phyloP scores from a whole-genome alignment of 2,888 invertebrate genomes.

The Erynnis tages region DNA sequence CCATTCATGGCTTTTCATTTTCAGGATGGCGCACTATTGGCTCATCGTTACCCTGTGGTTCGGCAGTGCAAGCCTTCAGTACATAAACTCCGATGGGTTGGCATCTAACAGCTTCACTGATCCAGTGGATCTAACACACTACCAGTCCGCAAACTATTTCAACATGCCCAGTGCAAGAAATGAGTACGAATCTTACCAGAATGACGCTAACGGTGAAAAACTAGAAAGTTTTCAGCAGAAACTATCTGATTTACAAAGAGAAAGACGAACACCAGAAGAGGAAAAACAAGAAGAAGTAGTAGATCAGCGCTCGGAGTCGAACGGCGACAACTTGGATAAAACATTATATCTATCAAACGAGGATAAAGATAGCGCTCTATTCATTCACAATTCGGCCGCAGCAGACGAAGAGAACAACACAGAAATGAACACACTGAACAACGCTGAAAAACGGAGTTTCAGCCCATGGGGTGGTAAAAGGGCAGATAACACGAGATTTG shows the following conservation, averaged over 20 bases:
- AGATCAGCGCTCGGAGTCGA: slow-evolving; percentile 50
- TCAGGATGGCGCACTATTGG: slow-evolving; percentile 69
- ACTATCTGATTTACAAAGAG: slow-evolving; percentile 41
- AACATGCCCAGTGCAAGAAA: slow-evolving; percentile 42
- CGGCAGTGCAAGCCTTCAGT: slow-evolving; percentile 63
- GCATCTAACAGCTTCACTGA: slow-evolving; percentile 46
- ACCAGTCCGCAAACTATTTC: slow-evolving; percentile 48
- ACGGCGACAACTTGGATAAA: slow-evolving; percentile 51
- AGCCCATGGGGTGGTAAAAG: slow-evolving; percentile 76
- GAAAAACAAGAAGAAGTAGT: slow-evolving; percentile 34
- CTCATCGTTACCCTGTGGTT: slow-evolving; percentile 64
- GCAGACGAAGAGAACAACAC: slow-evolving; percentile 46
- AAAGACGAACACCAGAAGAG: slow-evolving; percentile 37
- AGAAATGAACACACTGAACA: slow-evolving; percentile 34
- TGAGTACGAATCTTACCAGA: slow-evolving; percentile 41
- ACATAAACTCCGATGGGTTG: slow-evolving; percentile 55
- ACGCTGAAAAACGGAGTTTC: slow-evolving; percentile 60
- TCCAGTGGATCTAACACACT: slow-evolving; percentile 43
- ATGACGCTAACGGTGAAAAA: slow-evolving; percentile 36
- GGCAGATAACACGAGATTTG: slow-evolving; percentile 40
- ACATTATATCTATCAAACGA: slow-evolving; percentile 46
- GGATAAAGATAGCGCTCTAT: slow-evolving; percentile 38
- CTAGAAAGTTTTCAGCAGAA: slow-evolving; percentile 40
- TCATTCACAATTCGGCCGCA: slow-evolving; percentile 38
- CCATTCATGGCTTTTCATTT: slow-evolving; percentile 35